Percentiles rank a stretch among this genome's conserved stretches.
Conservation (phyloP, 2,797 vertebrate species). For the Typhlichthys eigenmanni region DNA sequence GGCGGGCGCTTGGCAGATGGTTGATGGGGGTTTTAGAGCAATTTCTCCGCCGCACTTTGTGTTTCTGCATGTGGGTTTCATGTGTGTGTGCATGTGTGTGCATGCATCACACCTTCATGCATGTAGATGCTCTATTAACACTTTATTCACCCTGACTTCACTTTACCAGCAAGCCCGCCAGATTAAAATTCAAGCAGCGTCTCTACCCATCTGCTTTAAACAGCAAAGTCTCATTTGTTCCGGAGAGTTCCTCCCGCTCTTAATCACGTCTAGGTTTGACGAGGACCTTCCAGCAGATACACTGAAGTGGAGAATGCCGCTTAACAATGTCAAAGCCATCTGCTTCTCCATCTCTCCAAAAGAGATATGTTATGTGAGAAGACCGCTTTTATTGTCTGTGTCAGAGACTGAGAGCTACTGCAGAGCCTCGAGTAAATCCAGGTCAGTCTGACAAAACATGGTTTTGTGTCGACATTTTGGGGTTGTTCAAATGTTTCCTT, state of each 20-base stretch:
- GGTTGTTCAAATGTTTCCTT: conserved; percentile 72
- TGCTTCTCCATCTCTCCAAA: conserved; percentile 59
- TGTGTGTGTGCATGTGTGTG: not conserved
- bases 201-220: conserved; percentile 48
- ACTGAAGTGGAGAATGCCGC: conserved; percentile 39
- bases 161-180: conserved; percentile 17
- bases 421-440: conserved; percentile 65
- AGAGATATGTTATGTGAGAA: conserved; percentile 55
- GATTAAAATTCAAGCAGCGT: conserved; percentile 52
- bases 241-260: conserved; percentile 37
- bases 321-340: conserved; percentile 59
- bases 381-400: conserved; percentile 43
- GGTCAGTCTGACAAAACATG: conserved; percentile 76
- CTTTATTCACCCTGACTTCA: conserved; percentile 29
- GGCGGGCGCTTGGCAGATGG: not conserved
- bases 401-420: conserved; percentile 57
- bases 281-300: conserved; percentile 53
- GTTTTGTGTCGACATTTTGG: conserved; percentile 68
- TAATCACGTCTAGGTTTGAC: conserved; percentile 57
- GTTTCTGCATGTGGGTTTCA: conserved; percentile 18
- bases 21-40: conserved; percentile 18
- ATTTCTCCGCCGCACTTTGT: conserved; percentile 31
- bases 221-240: conserved; percentile 39
- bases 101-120: not conserved
- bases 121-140: conserved; percentile 14